Evolutionary conservation across 2,113 vertebrate species (phyloP), one percentile per base, ranked within the genome.

Genomic region (Sylvilagus bachmani): DNA sequence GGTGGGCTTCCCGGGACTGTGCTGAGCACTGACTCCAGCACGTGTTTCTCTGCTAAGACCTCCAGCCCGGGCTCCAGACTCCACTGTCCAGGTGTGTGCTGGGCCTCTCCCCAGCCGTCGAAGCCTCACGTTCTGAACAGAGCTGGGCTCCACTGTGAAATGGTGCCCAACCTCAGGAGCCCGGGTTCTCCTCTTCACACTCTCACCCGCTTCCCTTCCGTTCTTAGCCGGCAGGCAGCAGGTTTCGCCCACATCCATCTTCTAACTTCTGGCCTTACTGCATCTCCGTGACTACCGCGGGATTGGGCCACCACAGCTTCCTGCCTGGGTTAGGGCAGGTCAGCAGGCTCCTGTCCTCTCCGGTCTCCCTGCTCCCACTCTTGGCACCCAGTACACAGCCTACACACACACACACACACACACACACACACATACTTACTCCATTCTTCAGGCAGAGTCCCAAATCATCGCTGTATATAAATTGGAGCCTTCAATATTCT

Each of bases 41-140:
- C 61, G 29, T 89, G 38, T 89, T 53, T 82, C 64, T 91, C 61
- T 93, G 49, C 91, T 31, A 22, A 85, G 51, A 66, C 58, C 24
- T 86, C 58, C 69, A 64, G 17, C 21, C 4, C 4, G 70, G 44
- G 11, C 24, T 61, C 29, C 33, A 13, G 2, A 62, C 10, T 36
- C 58, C 67, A 94, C 2, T 0, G 5, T 67, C 66, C 86, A 51
- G 25, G 90, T 75, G 83, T 55, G 58, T 66, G 10, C 80, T 36
- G 53, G 8, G 5, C 27, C 36, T 44, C n/a, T 16, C 55, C 2
- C 5, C 9, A 36, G 69, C 64, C 10, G 8, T 8, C 44, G 12
- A 36, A 66, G 55, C n/a, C 62, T 78, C 10, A 8, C 24, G 21
- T 80, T 83, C 77, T 31, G 53, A 58, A 67, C 1, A 90, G 55